Evolutionary conservation across 2,113 vertebrate genomes (phyloP).

Genomic region (Alectura lathami): DNA sequence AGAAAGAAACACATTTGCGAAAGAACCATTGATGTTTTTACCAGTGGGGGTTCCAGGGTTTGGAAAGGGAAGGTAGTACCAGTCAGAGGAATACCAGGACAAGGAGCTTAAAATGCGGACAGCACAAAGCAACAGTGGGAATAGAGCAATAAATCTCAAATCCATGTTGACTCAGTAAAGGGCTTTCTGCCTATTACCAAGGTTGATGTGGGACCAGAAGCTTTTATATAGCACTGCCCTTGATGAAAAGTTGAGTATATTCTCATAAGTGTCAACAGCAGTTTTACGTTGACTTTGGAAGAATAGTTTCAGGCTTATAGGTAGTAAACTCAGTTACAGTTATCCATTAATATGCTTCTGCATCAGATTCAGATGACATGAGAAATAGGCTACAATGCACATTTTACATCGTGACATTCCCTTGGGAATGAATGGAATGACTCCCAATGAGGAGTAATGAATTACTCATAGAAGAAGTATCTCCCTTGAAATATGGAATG

Average conservation of each 20-base stretch:
- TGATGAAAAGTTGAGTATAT: not conserved
- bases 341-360: not conserved
- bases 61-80: constrained; percentile 53
- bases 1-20: constrained; percentile 65
- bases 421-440: not conserved
- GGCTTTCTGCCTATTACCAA: not conserved
- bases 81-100: constrained; percentile 39
- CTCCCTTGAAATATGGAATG: not conserved
- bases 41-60: constrained; percentile 61
- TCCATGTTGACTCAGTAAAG: not conserved
- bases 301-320: not conserved
- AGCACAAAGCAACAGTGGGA: constrained; percentile 26
- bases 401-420: not conserved
- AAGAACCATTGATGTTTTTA: constrained; percentile 63
- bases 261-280: not conserved
- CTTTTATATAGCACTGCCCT: not conserved
- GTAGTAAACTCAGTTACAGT: not conserved
- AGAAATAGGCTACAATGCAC: not conserved
- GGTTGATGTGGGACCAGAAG: not conserved
- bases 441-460: not conserved
- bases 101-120: constrained; percentile 39
- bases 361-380: not conserved
- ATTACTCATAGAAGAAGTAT: not conserved
- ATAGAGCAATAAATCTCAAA: constrained; percentile 38
- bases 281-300: not conserved